Conservation (phyloP, 1,140 invertebrate genomes). For the Drosophila azteca region DNA sequence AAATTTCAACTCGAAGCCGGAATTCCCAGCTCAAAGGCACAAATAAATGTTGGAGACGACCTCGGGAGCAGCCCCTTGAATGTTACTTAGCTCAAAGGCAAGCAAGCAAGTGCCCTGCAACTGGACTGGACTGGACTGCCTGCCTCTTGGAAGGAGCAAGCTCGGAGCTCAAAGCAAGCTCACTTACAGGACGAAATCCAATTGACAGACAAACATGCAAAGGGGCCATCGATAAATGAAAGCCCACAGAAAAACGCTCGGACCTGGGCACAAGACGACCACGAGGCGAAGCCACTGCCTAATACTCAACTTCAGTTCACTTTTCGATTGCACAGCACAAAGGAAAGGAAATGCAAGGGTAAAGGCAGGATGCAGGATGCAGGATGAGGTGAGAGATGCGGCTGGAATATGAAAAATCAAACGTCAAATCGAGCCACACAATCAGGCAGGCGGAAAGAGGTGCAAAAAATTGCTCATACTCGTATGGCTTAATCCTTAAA, state of each 20-base stretch:
- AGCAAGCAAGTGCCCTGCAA: constrained; percentile 36
- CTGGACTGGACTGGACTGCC: too few species aligned
- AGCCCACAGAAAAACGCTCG: constrained; percentile 44
- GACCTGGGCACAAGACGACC: constrained; percentile 12
- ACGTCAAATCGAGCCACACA: constrained; percentile 46
- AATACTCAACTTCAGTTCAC: constrained; percentile 21
- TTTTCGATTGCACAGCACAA: constrained; percentile 11
- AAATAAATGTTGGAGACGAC: constrained; percentile 40
- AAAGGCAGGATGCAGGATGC: background rate
- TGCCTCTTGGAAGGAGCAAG: constrained; percentile 23
- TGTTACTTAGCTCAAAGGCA: constrained; percentile 37
- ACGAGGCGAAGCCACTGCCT: constrained; percentile 14
- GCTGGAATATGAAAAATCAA: constrained; percentile 50
- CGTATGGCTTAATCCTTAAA: constrained; percentile 57
- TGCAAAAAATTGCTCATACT: constrained; percentile 52
- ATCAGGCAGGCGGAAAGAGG: too few species aligned
- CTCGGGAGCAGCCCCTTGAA: constrained; percentile 31
- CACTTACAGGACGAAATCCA: constrained; percentile 52
- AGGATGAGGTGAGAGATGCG: constrained; percentile 34
- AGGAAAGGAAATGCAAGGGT: background rate
- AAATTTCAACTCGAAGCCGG: constrained; percentile 26
- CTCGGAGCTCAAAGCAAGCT: constrained; percentile 46
- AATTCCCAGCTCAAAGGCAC: constrained; percentile 39
- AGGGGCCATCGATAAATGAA: constrained; percentile 50
- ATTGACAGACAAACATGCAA: constrained; percentile 61